These are phyloP conservation scores for Gobionotothen gibberifrons DNA, from an alignment of 2,797 vertebrate species.

Conservation along the genomic window DNA sequence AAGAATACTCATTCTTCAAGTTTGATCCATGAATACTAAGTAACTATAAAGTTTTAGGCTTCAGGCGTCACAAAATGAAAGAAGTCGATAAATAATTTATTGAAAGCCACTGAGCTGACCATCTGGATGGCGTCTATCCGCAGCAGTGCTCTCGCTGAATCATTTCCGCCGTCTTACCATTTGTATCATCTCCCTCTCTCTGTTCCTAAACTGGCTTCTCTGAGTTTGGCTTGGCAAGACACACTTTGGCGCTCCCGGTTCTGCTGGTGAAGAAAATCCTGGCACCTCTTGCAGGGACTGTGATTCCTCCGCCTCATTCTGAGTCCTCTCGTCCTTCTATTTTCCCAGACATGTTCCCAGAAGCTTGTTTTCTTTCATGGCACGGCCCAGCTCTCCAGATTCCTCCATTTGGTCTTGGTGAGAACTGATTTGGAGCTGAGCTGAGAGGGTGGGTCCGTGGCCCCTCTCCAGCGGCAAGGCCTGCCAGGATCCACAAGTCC, in stretches of 20 bases:
- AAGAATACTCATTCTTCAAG: slow-evolving; percentile 28
- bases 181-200: slow-evolving; percentile 65
- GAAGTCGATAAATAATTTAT: slow-evolving; percentile 71
- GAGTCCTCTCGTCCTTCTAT: slow-evolving; percentile 49
- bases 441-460: slow-evolving; percentile 71
- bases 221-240: slow-evolving; percentile 68
- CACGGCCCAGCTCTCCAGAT: slow-evolving; percentile 69
- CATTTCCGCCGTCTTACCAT: slow-evolving; percentile 54
- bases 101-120: slow-evolving; percentile 74
- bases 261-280: slow-evolving; percentile 64
- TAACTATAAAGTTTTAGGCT: slow-evolving; percentile 56
- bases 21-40: slow-evolving; percentile 57
- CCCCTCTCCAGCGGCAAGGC: slow-evolving; percentile 66
- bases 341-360: slow-evolving; percentile 76
- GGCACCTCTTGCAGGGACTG: slow-evolving; percentile 49
- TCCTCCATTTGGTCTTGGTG: slow-evolving; percentile 78
- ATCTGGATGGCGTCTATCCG: slow-evolving; percentile 72
- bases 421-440: slow-evolving; percentile 66
- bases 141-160: slow-evolving; percentile 57
- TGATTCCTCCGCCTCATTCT: slow-evolving; percentile 57
- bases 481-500: slow-evolving; percentile 79
- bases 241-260: slow-evolving; percentile 58
- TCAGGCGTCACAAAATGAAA: slow-evolving; percentile 49
- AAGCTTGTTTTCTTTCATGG: slow-evolving; percentile 71
- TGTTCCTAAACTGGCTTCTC: slow-evolving; percentile 54